Evolutionary conservation across 53 echinoderm and acorn worm species (phyloP).

Genomic region (Mesocentrotus franciscanus): DNA sequence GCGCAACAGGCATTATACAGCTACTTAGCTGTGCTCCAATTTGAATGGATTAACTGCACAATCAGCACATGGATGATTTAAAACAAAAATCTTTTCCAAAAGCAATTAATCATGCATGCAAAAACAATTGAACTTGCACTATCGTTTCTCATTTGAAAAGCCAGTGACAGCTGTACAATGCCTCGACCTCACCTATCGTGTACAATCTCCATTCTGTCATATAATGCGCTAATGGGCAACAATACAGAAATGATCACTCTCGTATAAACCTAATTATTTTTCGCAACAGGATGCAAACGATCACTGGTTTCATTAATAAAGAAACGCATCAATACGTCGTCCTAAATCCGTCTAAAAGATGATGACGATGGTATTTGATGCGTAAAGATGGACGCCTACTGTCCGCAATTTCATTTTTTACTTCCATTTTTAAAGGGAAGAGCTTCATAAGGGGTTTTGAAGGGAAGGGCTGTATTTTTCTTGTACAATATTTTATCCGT

Average conservation of each 20-base stretch:
- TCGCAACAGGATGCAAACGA: neutral
- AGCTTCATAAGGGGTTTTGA: neutral
- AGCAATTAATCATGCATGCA: neutral
- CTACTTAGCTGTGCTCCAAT: neutral
- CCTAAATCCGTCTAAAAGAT: neutral
- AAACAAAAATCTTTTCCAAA: neutral
- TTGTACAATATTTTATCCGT: no score
- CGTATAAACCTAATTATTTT: neutral
- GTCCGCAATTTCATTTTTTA: neutral
- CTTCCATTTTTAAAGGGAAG: neutral
- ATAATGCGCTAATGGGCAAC: neutral
- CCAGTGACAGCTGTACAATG: neutral
- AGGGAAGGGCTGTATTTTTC: neutral
- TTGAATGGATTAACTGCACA: neutral
- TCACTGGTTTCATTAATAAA: neutral
- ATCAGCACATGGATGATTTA: neutral
- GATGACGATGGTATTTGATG: neutral
- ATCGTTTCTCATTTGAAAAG: neutral
- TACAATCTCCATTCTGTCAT: neutral
- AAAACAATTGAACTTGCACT: neutral
- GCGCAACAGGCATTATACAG: no score
- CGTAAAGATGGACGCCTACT: neutral
- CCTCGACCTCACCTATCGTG: neutral
- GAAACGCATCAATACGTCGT: slow-evolving; percentile 1
- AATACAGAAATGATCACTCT: neutral